Evolutionary conservation across 2,113 vertebrate species (phyloP).

Genomic region (Spermophilus dauricus): DNA sequence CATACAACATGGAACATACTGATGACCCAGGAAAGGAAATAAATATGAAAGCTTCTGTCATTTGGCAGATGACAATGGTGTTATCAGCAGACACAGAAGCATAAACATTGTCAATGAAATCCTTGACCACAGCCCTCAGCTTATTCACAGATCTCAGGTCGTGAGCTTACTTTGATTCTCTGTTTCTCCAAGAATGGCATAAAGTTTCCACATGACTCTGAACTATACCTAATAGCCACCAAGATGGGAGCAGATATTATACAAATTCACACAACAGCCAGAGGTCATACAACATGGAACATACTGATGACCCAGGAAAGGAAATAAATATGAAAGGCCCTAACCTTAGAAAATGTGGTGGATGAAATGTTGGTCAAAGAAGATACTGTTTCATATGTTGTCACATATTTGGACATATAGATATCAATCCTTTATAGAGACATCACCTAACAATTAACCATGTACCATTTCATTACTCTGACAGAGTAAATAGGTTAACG

Average conservation of each 20-base stretch:
- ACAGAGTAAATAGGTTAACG: not conserved
- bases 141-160: not conserved
- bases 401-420: not conserved
- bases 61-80: not conserved
- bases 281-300: not conserved
- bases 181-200: not conserved
- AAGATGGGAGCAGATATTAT: not conserved
- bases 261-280: not conserved
- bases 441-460: not conserved
- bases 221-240: not conserved
- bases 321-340: fast-evolving
- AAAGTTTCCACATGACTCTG: not conserved
- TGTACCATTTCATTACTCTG: not conserved
- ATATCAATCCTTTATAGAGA: not conserved
- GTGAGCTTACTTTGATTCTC: not conserved
- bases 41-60: no score
- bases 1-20: fast-evolving
- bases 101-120: not conserved
- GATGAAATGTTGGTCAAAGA: not conserved
- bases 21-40: no score
- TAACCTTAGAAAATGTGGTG: not conserved
- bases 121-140: not conserved
- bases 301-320: no score
- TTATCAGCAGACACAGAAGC: not conserved
- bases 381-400: not conserved